Percentiles rank a stretch among this genome's conserved stretches.
Conservation (phyloP, 64 coral and sea anemone genomes). For the Exaiptasia diaphana region DNA sequence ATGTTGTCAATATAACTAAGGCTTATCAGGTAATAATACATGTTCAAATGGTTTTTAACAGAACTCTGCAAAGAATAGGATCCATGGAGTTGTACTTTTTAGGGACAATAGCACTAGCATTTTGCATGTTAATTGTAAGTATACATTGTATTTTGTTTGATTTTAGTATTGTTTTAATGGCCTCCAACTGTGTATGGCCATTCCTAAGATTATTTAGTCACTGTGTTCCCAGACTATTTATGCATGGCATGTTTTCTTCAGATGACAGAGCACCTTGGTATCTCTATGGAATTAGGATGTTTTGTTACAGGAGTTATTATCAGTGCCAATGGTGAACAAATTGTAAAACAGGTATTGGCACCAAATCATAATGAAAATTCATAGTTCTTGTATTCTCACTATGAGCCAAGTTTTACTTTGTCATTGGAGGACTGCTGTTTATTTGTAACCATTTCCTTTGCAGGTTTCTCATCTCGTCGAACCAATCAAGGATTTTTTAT, state of each 20-base stretch:
- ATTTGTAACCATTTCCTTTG: not conserved
- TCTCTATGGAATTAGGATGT: constrained; percentile 97
- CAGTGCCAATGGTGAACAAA: constrained; percentile 78
- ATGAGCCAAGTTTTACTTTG: not conserved
- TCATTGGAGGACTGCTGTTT: not conserved
- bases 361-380: not conserved
- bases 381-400: not conserved
- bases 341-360: constrained; percentile 73
- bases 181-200: no score
- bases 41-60: no score
- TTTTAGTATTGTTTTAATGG: no score
- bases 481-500: constrained; percentile 85
- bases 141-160: not conserved
- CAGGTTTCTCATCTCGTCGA: constrained; percentile 74
- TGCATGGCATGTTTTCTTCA: constrained; percentile 19
- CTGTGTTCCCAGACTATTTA: no score
- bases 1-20: no score
- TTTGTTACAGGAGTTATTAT: constrained; percentile 91
- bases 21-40: no score
- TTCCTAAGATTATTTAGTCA: no score
- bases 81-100: constrained; percentile 58
- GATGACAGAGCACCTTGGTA: constrained; percentile 90
- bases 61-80: constrained; percentile 52
- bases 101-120: constrained; percentile 72
- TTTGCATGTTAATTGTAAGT: constrained; percentile 78